These are phyloP conservation scores for Lophius americanus DNA, from an alignment of 2,797 vertebrate species.

Conservation along the genomic window DNA sequence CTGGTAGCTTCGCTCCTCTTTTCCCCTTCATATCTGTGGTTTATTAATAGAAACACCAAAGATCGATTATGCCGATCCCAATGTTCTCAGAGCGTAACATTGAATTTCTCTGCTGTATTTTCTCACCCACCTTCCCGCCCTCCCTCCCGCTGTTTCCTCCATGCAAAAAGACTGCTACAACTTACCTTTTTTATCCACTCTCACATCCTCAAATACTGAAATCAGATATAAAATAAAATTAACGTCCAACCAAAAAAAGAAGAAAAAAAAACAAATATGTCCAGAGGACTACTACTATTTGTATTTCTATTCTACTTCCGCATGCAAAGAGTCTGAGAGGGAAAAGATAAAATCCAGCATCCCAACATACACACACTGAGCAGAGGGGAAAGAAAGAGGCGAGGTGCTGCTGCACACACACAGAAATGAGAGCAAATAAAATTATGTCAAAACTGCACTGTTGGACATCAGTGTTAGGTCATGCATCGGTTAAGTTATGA, in stretches of 20 bases:
- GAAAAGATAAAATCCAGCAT: conserved; percentile 77
- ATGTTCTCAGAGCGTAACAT: conserved; percentile 32
- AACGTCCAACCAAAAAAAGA: conserved; percentile 67
- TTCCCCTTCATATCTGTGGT: conserved; percentile 15
- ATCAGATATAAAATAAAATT: conserved; percentile 84
- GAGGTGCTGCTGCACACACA: conserved; percentile 54
- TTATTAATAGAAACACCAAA: conserved; percentile 21
- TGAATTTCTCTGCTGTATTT: conserved; percentile 28
- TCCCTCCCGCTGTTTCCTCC: conserved; percentile 49
- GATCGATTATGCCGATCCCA: conserved; percentile 28
- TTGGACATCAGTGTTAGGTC: conserved; percentile 20
- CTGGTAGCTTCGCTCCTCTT: conserved; percentile 73
- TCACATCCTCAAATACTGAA: conserved; percentile 84
- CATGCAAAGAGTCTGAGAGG: conserved; percentile 70
- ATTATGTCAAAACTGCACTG: conserved; percentile 11
- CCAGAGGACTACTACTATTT: conserved; percentile 21
- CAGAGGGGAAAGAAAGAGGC: conserved; percentile 30
- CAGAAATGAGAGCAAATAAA: conserved; percentile 46
- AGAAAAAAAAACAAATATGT: conserved; percentile 37
- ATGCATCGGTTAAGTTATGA: conserved; percentile 51
- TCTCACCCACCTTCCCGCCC: conserved; percentile 21
- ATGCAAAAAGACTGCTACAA: conserved; percentile 73
- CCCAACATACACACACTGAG: conserved; percentile 69
- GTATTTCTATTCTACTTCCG: conserved; percentile 51
- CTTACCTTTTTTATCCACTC: conserved; percentile 83